A percentile compares a stretch with the other conserved stretches of the same genome.
Evolutionary conservation across 2,888 invertebrate species (phyloP).

Genomic region (Lottia scabra): DNA sequence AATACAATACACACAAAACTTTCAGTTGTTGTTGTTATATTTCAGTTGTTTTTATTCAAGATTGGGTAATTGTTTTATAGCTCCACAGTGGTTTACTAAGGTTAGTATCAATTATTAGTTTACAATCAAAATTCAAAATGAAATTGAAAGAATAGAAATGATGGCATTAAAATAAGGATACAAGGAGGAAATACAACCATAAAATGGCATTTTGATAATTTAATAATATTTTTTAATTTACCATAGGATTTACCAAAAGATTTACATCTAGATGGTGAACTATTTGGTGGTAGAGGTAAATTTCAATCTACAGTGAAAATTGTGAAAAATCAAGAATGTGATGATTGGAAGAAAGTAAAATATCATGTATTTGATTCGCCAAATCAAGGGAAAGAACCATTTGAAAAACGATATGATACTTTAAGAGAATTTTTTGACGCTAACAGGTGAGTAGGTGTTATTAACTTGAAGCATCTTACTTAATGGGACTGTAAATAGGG

Average conservation of each 20-base stretch:
- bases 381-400: conserved; percentile 51
- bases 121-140: too few relatives aligned
- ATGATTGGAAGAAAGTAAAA: conserved; percentile 57
- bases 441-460: conserved; percentile 44
- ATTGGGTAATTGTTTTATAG: conserved; percentile 64
- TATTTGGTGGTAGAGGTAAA: conserved; percentile 63
- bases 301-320: conserved; percentile 65
- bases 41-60: conserved; percentile 62
- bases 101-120: conserved; percentile 23
- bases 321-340: conserved; percentile 59
- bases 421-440: conserved; percentile 57
- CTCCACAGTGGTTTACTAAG: conserved; percentile 63
- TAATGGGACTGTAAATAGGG: too few relatives aligned
- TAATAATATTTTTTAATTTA: background rate
- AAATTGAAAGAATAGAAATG: too few relatives aligned
- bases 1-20: background rate
- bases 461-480: too few relatives aligned
- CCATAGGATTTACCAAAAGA: conserved; percentile 57
- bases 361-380: conserved; percentile 65
- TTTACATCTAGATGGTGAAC: conserved; percentile 62
- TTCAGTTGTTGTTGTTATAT: conserved; percentile 8
- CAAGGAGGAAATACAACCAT: background rate
- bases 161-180: background rate
- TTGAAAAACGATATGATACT: conserved; percentile 56
- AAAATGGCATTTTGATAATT: background rate